Evolutionary conservation across 2,113 vertebrate species (phyloP).

Genomic region (Neomonachus schauinslandi): DNA sequence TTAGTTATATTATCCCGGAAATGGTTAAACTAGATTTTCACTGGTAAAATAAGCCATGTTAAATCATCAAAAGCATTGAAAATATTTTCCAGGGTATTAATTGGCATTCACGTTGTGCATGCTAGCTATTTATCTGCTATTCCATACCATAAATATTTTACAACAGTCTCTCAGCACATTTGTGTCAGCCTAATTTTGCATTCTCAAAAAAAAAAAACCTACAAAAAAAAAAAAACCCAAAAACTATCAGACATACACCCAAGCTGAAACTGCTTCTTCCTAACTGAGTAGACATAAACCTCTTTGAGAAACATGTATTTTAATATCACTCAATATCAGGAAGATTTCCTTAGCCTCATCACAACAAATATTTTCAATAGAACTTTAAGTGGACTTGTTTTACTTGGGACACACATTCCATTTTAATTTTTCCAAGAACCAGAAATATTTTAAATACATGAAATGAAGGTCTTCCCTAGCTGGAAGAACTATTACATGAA

Average conservation of each 20-base stretch:
- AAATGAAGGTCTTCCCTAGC: background rate
- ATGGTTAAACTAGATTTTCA: constrained; percentile 71
- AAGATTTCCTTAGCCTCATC: constrained; percentile 46
- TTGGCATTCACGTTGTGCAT: constrained; percentile 69
- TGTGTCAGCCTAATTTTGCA: constrained; percentile 73
- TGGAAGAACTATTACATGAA: background rate
- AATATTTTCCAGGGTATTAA: constrained; percentile 78
- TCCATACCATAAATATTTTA: constrained; percentile 85
- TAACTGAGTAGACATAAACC: constrained; percentile 44
- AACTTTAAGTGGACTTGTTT: constrained; percentile 64
- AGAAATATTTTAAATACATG: constrained; percentile 54
- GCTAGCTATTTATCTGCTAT: constrained; percentile 72
- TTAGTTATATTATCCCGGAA: constrained; percentile 72
- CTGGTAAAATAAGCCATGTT: constrained; percentile 73
- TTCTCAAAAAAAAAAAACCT: constrained; percentile 57
- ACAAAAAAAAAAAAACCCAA: background rate
- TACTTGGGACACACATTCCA: constrained; percentile 23
- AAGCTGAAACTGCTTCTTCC: constrained; percentile 33
- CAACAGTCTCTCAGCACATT: constrained; percentile 67
- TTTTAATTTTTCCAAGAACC: constrained; percentile 56
- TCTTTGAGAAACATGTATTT: constrained; percentile 42
- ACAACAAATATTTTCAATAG: constrained; percentile 50
- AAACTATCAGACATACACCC: background rate
- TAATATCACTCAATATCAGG: background rate
- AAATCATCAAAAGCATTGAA: constrained; percentile 82